Conservation (phyloP, 2,113 vertebrate species). For the human (Homo sapiens) region DNA sequence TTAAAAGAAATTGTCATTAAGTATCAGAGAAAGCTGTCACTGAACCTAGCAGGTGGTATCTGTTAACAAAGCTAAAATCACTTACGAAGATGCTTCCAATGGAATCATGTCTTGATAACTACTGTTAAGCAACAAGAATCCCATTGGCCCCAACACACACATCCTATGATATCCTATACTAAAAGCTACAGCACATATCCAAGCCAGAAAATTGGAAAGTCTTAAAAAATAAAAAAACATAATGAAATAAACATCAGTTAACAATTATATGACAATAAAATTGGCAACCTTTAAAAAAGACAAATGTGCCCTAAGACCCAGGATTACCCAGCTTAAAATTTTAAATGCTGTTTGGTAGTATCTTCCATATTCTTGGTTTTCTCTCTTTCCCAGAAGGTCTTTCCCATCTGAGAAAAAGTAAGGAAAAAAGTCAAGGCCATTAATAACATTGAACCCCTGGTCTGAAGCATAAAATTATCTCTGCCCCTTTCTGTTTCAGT, state of each 20-base stretch:
- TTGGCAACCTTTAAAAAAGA: slow-evolving; percentile 55
- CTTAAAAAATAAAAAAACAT: neutral
- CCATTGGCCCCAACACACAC: neutral
- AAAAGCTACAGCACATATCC: neutral
- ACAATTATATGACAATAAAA: slow-evolving; percentile 57
- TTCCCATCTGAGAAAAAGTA: slow-evolving; percentile 69
- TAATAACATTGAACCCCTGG: neutral
- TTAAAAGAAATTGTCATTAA: slow-evolving; percentile 78
- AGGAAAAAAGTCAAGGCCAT: neutral
- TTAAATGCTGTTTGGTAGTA: neutral
- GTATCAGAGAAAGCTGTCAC: slow-evolving; percentile 68
- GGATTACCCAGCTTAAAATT: slow-evolving; percentile 54
- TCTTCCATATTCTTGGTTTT: neutral
- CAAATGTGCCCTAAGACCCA: slow-evolving; percentile 41
- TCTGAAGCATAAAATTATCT: neutral
- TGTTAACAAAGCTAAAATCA: slow-evolving; percentile 55
- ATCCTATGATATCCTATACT: neutral
- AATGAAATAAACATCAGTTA: slow-evolving; percentile 62
- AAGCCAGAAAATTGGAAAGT: slow-evolving; percentile 34
- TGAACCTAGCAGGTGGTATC: slow-evolving; percentile 63
- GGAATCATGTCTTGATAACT: neutral
- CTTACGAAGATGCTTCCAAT: slow-evolving; percentile 48
- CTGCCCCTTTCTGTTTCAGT: neutral
- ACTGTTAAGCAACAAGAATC: neutral
- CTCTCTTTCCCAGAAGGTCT: slow-evolving; percentile 50